Conservation (phyloP, 2,888 invertebrate genomes). For the Diarsia mendica region DNA sequence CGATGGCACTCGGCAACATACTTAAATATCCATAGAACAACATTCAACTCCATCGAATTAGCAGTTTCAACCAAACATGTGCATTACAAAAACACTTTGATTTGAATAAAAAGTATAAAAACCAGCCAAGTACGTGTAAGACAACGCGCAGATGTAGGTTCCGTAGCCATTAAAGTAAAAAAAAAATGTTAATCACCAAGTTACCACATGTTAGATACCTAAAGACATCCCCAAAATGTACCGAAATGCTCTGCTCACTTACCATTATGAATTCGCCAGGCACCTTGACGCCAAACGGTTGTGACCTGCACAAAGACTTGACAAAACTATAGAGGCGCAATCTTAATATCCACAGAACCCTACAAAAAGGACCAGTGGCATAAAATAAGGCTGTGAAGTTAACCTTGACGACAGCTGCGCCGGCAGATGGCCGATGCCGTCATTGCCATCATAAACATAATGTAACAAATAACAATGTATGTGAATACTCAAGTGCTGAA, state of each 20-base stretch:
- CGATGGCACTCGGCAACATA: slow-evolving; percentile 21
- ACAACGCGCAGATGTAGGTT: not conserved
- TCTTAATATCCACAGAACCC: slow-evolving; percentile 20
- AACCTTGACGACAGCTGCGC: slow-evolving; percentile 76
- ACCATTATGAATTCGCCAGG: not conserved
- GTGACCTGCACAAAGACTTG: not conserved
- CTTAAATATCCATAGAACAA: slow-evolving; percentile 35
- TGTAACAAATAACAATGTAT: slow-evolving; percentile 55
- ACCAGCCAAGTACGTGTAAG: not conserved
- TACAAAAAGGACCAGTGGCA: slow-evolving; percentile 41
- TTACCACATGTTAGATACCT: no score
- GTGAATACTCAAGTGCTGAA: slow-evolving; percentile 47
- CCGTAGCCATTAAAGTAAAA: not conserved
- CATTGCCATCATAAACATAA: slow-evolving; percentile 68
- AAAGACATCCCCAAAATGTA: not conserved
- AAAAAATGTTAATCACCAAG: not conserved
- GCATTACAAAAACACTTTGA: slow-evolving; percentile 44
- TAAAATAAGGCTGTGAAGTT: slow-evolving; percentile 64
- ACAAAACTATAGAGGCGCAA: not conserved
- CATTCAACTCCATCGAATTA: slow-evolving; percentile 25
- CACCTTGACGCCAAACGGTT: not conserved
- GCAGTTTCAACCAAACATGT: slow-evolving; percentile 27
- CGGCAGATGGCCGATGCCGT: slow-evolving; percentile 76
- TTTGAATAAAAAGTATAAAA: slow-evolving; percentile 49
- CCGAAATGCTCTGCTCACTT: not conserved